phyloP scores from a whole-genome alignment of 2,888 invertebrate species.

The Philopedon plagiatum region DNA sequence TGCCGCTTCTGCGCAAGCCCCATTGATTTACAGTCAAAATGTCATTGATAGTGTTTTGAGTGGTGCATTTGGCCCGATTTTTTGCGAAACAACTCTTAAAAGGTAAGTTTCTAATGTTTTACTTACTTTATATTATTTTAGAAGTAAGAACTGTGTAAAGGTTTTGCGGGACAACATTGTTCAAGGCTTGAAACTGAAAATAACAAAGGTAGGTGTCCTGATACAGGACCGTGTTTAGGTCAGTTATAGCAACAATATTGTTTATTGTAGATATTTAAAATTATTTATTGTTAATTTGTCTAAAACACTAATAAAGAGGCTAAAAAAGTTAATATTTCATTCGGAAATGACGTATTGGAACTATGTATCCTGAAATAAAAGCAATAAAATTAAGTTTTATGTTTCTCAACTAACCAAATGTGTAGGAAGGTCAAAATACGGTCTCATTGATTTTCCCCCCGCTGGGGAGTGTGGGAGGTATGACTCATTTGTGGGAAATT shows the following conservation, averaged over 20 bases:
- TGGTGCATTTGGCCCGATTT: conserved; percentile 47
- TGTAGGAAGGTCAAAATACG: conserved; percentile 35
- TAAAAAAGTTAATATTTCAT: too few relatives aligned
- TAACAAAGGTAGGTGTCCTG: not conserved
- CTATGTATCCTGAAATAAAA: too few relatives aligned
- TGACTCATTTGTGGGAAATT: conserved; percentile 40
- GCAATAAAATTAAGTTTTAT: not conserved
- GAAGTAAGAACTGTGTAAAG: not conserved
- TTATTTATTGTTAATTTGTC: not conserved
- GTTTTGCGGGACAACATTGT: conserved; percentile 9
- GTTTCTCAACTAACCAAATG: conserved; percentile 3
- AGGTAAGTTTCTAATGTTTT: conserved; percentile 49
- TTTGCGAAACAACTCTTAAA: conserved; percentile 53
- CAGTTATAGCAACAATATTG: not conserved
- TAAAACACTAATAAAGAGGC: too few relatives aligned
- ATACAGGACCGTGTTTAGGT: conserved; percentile 34
- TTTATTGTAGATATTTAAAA: not conserved
- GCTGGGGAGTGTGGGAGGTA: conserved; percentile 2
- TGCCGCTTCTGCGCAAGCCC: conserved; percentile 48
- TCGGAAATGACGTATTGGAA: too few relatives aligned
- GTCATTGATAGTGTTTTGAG: conserved; percentile 55
- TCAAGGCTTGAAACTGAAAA: not conserved
- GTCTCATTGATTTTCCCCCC: conserved; percentile 36
- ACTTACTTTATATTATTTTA: not conserved
- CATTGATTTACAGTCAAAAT: conserved; percentile 53